These are phyloP conservation scores for Eilema sororculum DNA, from an alignment of 2,888 invertebrate genomes.

Conservation along the genomic window DNA sequence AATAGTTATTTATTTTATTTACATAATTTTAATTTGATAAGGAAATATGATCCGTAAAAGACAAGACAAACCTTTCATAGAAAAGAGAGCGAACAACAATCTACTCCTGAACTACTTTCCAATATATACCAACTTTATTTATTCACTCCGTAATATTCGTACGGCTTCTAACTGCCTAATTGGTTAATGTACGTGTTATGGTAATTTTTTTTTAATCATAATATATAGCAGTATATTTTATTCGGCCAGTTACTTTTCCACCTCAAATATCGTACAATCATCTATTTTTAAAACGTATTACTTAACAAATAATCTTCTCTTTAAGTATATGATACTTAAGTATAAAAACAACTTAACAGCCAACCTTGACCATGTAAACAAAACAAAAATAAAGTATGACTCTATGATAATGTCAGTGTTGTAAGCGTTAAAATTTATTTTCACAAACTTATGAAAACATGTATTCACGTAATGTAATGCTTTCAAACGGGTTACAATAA, in stretches of 20 bases:
- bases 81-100: too few species aligned
- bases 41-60: too few species aligned
- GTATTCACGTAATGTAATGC: slow-evolving; percentile 22
- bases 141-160: too few species aligned
- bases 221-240: too few species aligned
- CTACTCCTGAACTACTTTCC: too few species aligned
- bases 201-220: too few species aligned
- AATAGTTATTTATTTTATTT: background rate
- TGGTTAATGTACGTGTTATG: too few species aligned
- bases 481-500: slow-evolving; percentile 29
- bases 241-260: slow-evolving; percentile 15
- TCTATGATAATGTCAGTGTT: slow-evolving; percentile 12
- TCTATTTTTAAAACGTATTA: background rate
- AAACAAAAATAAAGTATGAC: slow-evolving; percentile 40
- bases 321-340: slow-evolving; percentile 19
- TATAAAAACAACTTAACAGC: slow-evolving; percentile 28
- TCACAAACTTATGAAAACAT: slow-evolving; percentile 14
- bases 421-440: slow-evolving; percentile 23
- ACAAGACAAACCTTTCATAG: too few species aligned
- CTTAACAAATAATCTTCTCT: slow-evolving; percentile 9
- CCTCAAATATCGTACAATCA: background rate
- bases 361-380: slow-evolving; percentile 49
- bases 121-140: too few species aligned
- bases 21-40: too few species aligned
- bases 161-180: too few species aligned